Evolutionary conservation across 2,113 vertebrate species (phyloP), one percentile per base, ranked within the genome.

Genomic region (Amphiprion ocellaris): DNA sequence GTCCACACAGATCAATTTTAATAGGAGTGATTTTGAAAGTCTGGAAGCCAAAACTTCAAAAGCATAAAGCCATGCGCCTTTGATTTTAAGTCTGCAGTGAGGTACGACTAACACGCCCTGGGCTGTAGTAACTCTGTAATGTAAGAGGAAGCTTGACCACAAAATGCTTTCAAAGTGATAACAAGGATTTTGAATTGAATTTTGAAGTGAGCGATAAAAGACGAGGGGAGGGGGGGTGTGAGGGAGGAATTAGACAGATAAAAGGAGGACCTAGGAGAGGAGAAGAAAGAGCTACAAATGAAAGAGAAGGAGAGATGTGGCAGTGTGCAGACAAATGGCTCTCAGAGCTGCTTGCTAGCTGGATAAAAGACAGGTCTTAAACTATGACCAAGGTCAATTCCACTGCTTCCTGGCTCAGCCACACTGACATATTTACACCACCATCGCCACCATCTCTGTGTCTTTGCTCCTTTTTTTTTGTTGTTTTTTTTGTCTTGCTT

Each of bases 321-420:
- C 63, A 55, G 75, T 5, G 55, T 67, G 78, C 74, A 77, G 90
- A 92, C 81, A 87, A 91, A 91, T 81, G 70, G 82, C 82, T 84
- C 64, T 79, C 49, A 69, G 74, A 68, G 73, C 83, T 59, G 85
- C 79, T 62, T 39, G 70, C 79, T 50, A 39, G 76, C 74, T 65
- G 74, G 69, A 92, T 90, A 91, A 90, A 84, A 88, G 88, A 89
- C 82, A 73, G 87, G 84, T 86, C 85, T 77, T 90, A 94, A 92
- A 92, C 87, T 91, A 79, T 70, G 83, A 89, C 91, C 92, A 92
- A 94, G 94, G 92, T 93, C 92, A 89, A 66, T 81, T 73, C 65
- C 73, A 69, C 54, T 80, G 82, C 81, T 79, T 80, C 78, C 69
- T 41, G 58, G 76, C 77, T 75, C 74, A 26, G 79, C 77, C 56